These are phyloP conservation scores for Ctenicera cuprea DNA, from an alignment of 2,888 invertebrate genomes.

Conservation along the genomic window DNA sequence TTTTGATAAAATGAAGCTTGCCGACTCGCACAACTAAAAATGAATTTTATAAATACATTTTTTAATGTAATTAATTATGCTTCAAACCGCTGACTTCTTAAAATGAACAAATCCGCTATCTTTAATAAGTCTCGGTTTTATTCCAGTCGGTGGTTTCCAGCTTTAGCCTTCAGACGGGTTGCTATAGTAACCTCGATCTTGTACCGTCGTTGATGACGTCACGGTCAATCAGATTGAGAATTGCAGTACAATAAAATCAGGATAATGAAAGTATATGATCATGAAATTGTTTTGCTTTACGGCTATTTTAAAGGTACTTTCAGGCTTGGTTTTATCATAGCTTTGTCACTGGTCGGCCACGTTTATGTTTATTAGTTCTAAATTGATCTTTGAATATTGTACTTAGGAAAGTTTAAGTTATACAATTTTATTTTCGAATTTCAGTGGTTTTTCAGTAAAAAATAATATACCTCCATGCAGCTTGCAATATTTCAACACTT, in stretches of 20 bases:
- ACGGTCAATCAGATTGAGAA: slow-evolving; percentile 41
- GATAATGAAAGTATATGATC: slow-evolving; percentile 34
- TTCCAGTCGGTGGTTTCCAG: slow-evolving; percentile 32
- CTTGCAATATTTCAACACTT: too few relatives aligned
- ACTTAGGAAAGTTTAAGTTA: too few relatives aligned
- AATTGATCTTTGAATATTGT: too few relatives aligned
- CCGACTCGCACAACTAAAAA: too few relatives aligned
- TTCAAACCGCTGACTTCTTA: not conserved
- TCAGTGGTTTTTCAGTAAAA: too few relatives aligned
- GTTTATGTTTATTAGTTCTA: too few relatives aligned
- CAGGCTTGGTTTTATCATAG: not conserved
- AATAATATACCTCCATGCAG: too few relatives aligned
- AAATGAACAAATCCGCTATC: not conserved
- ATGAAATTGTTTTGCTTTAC: slow-evolving; percentile 19
- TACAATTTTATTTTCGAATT: too few relatives aligned
- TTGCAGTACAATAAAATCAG: slow-evolving; percentile 39
- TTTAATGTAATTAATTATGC: not conserved
- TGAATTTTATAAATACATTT: too few relatives aligned
- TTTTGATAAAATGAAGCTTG: too few relatives aligned
- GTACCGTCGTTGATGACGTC: slow-evolving; percentile 44
- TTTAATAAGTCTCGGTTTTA: slow-evolving; percentile 26
- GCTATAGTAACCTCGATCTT: slow-evolving; percentile 51
- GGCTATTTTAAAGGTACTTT: slow-evolving; percentile 4
- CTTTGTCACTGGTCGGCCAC: not conserved
- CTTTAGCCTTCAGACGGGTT: slow-evolving; percentile 52